Base-by-base conservation (phyloP, 2,113 vertebrate genomes). In the Eretmochelys imbricata region DNA sequence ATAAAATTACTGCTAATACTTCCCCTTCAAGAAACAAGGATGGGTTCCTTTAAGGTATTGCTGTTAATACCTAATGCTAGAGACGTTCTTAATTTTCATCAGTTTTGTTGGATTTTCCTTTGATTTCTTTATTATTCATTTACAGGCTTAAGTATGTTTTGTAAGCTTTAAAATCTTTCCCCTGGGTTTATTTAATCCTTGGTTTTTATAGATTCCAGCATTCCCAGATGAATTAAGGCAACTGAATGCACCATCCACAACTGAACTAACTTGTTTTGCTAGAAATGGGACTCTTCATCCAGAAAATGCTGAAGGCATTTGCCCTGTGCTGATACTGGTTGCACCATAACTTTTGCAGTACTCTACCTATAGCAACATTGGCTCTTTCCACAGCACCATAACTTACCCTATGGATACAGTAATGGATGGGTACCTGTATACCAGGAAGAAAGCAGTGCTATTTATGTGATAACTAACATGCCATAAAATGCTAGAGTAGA, bases 351-450 rank as follows among this genome's bases (percentile, higher is more conserved):
- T 76, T 46, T 19, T 27, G 14, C 13, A 2, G 46, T 81, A 2
- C 80, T 75, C 25, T 19, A 22, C 17, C 48, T 25, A 38, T n/a
- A n/a, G 12, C 35, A 69, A 0, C 82, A 4, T 27, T 2, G 57
- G 42, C 1, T 53, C 59, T 1, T 0, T 35, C 53, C 9, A 9
- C n/a, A 38, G n/a, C n/a, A 38, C 75, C 0, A 0, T 19, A 38
- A 5, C 3, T 29, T 38, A 0, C 29, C 62, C 24, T 20, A 31
- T 2, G 8, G 62, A 6, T 31, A 31, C 55, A 31, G 0, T 1
- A 20, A 25, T 2, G 49, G 53, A 5, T 0, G 20, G 27, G 38
- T 35, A 51, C 0, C 0, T 0, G 0, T 42, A 1, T 2, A 14
- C 0, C 0, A 25, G 2, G 53, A 3, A 6, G 75, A 7, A 31